phyloP scores from a whole-genome alignment of 2,797 vertebrate species.

The Enteromius radiatus region DNA sequence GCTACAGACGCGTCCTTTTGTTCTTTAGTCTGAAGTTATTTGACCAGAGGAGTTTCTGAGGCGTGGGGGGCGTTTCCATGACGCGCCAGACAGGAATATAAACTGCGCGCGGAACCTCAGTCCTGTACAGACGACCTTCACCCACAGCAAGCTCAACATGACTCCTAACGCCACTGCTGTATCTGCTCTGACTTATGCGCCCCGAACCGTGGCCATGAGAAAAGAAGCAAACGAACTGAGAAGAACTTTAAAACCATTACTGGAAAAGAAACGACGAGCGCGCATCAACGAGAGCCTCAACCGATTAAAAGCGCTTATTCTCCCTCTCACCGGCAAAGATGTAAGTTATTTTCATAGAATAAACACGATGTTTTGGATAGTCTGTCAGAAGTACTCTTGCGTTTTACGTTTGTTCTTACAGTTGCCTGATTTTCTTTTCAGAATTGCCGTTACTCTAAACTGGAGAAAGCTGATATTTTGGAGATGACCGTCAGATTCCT shows the following conservation, averaged over 20 bases:
- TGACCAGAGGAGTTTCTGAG: constrained; percentile 60
- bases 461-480: constrained; percentile 90
- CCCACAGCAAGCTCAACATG: constrained; percentile 60
- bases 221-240: constrained; percentile 80
- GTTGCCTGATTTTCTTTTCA: constrained; percentile 57
- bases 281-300: constrained; percentile 87
- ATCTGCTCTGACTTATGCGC: constrained; percentile 58
- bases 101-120: constrained; percentile 55
- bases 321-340: constrained; percentile 85
- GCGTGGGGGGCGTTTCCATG: constrained; percentile 80
- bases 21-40: constrained; percentile 62
- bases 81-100: constrained; percentile 77
- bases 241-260: constrained; percentile 85
- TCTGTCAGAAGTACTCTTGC: not conserved
- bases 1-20: constrained; percentile 61
- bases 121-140: not conserved
- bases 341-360: constrained; percentile 68
- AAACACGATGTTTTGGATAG: not conserved
- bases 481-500: constrained; percentile 91
- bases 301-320: constrained; percentile 83
- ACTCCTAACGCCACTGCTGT: constrained; percentile 70
- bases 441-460: constrained; percentile 82
- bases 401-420: constrained; percentile 45
- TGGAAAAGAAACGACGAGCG: constrained; percentile 86
- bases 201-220: constrained; percentile 75